A percentile compares a stretch with the other conserved stretches of the same genome.
These are phyloP conservation scores for Aphelinus certus DNA, from an alignment of 1,140 invertebrate species.

Conservation along the genomic window DNA sequence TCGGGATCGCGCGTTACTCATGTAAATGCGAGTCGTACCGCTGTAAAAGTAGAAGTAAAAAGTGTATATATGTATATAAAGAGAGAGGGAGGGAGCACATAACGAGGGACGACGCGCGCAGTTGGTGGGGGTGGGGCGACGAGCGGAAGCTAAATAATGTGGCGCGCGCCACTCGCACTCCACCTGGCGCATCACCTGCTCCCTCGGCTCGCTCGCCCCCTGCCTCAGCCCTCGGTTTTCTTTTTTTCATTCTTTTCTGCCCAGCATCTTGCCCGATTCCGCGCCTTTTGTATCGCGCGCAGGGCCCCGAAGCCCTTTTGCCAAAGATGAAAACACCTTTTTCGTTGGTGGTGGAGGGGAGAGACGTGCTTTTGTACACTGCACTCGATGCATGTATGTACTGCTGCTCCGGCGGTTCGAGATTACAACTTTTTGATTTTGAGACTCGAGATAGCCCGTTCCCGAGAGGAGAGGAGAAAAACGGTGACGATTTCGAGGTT, in stretches of 20 bases:
- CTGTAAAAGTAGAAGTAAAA: not conserved
- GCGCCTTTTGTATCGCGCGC: conserved; percentile 21
- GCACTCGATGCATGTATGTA: not conserved
- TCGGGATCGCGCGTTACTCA: conserved; percentile 39
- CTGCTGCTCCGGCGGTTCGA: not conserved
- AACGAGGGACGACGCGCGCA: conserved; percentile 48
- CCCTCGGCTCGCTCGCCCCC: conserved; percentile 57
- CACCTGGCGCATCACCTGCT: conserved; percentile 67
- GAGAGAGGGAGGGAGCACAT: conserved; percentile 53
- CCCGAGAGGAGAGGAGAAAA: not conserved
- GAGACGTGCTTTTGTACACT: conserved; percentile 1
- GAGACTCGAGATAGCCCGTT: not conserved
- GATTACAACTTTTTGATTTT: conserved; percentile 25
- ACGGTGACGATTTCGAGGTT: not conserved
- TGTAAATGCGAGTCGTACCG: conserved; percentile 30
- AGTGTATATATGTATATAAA: conserved; percentile 1
- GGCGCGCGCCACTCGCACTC: conserved; percentile 62
- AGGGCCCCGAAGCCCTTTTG: conserved; percentile 4
- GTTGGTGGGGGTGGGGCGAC: not conserved
- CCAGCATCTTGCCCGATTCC: conserved; percentile 35
- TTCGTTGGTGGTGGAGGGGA: not conserved
- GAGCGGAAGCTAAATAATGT: conserved; percentile 37
- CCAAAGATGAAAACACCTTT: not conserved
- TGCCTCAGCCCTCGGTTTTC: conserved; percentile 45
- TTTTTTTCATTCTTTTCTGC: conserved; percentile 38